Evolutionary conservation across 2,113 vertebrate species (phyloP).

Genomic region (Phaethornis superciliosus): DNA sequence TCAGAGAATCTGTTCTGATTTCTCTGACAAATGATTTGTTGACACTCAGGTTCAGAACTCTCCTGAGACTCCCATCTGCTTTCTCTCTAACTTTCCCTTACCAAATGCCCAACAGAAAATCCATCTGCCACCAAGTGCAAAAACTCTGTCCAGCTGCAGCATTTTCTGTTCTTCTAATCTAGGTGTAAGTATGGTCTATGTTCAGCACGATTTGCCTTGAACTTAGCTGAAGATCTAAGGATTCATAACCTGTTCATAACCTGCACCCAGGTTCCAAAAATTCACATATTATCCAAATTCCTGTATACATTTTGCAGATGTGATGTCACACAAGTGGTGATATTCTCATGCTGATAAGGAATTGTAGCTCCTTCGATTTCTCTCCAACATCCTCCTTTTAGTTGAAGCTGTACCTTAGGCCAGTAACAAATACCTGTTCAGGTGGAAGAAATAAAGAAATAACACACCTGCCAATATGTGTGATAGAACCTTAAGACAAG

Average conservation of each 20-base stretch:
- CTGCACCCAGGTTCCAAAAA: background rate
- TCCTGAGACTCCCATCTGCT: background rate
- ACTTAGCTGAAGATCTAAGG: background rate
- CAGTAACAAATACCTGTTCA: background rate
- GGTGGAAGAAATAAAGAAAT: background rate
- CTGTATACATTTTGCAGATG: background rate
- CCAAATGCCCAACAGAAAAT: background rate
- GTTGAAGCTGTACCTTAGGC: background rate
- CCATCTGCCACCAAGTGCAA: background rate
- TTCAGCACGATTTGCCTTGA: background rate
- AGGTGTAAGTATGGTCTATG: background rate
- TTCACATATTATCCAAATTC: background rate
- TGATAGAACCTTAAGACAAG: background rate
- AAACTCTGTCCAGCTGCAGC: background rate
- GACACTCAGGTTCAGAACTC: background rate
- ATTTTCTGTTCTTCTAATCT: background rate
- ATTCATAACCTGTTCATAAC: background rate
- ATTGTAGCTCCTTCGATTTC: background rate
- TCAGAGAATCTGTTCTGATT: background rate
- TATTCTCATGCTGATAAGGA: background rate
- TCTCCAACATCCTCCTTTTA: background rate
- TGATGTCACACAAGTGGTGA: background rate
- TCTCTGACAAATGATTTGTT: background rate
- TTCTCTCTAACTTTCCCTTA: background rate
- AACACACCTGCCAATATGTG: background rate